Base-by-base conservation (phyloP, 2,888 invertebrate genomes). In the Drosophila birchii region DNA sequence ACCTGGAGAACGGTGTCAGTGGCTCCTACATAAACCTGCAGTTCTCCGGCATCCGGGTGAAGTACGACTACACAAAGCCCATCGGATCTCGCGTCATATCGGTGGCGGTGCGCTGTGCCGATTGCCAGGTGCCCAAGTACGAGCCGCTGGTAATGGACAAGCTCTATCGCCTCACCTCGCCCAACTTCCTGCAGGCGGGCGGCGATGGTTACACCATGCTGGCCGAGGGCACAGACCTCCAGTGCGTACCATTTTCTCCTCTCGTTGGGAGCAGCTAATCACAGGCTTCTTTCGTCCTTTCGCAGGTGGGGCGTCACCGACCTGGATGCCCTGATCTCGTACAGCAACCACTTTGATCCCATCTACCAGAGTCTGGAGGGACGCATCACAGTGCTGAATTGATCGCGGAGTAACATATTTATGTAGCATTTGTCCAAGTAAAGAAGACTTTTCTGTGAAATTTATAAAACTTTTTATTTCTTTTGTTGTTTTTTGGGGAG, bases 181-280 rank as follows among this genome's bases (percentile, higher is more conserved):
- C 94, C 49, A 93, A 93, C 78, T 96, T 95, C 87, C 91, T 96
- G 61, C 93, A 94, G 1, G 93, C 93, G 41, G 96, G 96, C 14
- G 96, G 96, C 51, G 96, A 96, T 87, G 95, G 95, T 0, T 96
- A 94, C 88, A 82, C 92, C 67, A 94, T 94, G 80, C 90, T 93
- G 83, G 78, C 78, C 18, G 79, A 91, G 34, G 87, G 87, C 54
- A 90, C 91, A 1, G 92, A 93, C 75, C 26, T 80, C 9, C 81
- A 88, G 79, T 92, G 76, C 83, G 90, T 88, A 3, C 2, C 29
- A 1, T 7, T 8, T 2, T 14, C 18, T 12, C 23, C 5, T 43
- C 26, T 56, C 20, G 11, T 34, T 20, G 0, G 32, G 14, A 20
- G 5, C 14, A 16, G 9, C 9, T 51, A 34, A 1, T 34, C 11